These are phyloP conservation scores for Gorilla gorilla DNA, from an alignment of 2,113 vertebrate genomes.

Conservation along the genomic window DNA sequence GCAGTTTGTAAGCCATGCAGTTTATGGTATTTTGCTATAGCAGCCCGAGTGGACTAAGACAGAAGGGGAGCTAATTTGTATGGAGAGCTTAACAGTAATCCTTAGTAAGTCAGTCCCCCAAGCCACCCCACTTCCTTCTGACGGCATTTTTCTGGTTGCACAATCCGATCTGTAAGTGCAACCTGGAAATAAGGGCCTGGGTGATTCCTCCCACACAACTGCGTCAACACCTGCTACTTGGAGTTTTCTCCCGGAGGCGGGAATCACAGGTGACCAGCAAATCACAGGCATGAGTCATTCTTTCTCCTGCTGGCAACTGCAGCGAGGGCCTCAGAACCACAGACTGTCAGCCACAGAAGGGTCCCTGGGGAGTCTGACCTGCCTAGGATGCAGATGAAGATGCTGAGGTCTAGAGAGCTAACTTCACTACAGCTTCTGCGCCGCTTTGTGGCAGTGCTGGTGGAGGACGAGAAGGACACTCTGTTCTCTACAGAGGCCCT, in stretches of 20 bases:
- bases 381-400: background rate
- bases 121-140: background rate
- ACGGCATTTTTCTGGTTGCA: background rate
- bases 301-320: background rate
- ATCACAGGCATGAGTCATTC: background rate
- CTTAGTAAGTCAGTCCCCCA: background rate
- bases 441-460: fast-evolving
- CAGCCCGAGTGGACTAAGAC: background rate
- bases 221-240: no score
- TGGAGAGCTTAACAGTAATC: background rate
- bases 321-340: background rate
- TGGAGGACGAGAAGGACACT: background rate
- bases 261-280: background rate
- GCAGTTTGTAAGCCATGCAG: background rate
- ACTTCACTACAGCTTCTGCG: background rate
- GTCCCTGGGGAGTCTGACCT: background rate
- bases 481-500: background rate
- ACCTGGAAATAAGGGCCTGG: background rate
- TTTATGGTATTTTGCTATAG: background rate
- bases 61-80: background rate
- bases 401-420: background rate
- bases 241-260: background rate
- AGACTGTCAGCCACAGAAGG: background rate
- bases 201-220: background rate
- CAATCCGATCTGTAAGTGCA: background rate